Base-by-base conservation (phyloP, 2,888 invertebrate genomes). In the Lochmaea capreae region DNA sequence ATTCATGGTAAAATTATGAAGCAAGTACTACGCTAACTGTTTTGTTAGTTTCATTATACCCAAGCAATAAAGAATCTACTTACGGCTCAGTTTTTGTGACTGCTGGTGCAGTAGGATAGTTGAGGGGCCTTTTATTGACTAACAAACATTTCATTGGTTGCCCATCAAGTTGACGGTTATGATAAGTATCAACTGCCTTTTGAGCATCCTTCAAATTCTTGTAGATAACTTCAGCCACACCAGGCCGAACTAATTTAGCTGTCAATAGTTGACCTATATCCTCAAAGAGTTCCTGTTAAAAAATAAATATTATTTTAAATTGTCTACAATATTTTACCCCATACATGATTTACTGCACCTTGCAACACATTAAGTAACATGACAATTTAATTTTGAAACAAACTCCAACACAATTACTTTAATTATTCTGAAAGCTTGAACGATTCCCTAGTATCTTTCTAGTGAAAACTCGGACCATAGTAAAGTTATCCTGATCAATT, bases 151-250 rank as follows among this genome's bases (percentile, higher is more conserved):
- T 95, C 97, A 97, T 97, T 5, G 96, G 96, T 84, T 95, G 95
- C 1, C 97, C 97, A 88, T 98, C 97, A 59, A 98, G 88, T 84
- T 97, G 96, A 67, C 97, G 89, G 86, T 97, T 97, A 86, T 97
- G 97, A 88, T 97, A 97, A 69, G 96, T 93, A 81, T 97, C 96
- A 3, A 97, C 96, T 1, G 98, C 97, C 86, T 93, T 93, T 81
- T 95, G 92, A 43, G 97, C 97, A 87, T 97, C 96, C 79, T 94
- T 93, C 79, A 94, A 89, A 61, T 92, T 92, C 83, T 94, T 93
- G 86, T 96, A 97, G 79, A 97, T 94, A 1, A 97, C 97, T 88
- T 97, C 97, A 0, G 97, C 97, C 2, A 94, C 93, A 1, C 97
- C 97, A 0, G 94, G 93, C 61, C 96, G 92, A 14, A 96, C 93